phyloP scores from a whole-genome alignment of 2,888 invertebrate genomes.

The Hypena proboscidalis region DNA sequence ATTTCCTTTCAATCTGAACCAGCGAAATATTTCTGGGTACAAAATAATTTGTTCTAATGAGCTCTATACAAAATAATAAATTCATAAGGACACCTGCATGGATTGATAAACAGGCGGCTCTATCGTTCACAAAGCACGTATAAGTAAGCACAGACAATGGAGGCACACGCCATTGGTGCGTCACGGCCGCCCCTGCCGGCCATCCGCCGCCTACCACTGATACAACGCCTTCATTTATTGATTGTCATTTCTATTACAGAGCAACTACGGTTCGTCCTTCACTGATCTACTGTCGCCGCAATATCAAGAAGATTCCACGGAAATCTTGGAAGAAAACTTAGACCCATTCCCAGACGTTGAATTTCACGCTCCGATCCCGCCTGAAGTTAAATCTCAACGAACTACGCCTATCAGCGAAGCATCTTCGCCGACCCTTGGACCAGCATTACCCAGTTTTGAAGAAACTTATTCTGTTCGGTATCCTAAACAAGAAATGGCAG shows the following conservation, averaged over 20 bases:
- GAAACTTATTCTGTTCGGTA: slow-evolving; percentile 94
- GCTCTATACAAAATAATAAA: slow-evolving; percentile 17
- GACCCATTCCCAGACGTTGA: slow-evolving; percentile 91
- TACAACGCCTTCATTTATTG: slow-evolving; percentile 74
- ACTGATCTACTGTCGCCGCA: slow-evolving; percentile 91
- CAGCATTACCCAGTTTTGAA: slow-evolving; percentile 93
- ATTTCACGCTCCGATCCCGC: slow-evolving; percentile 77
- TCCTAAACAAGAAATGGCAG: slow-evolving; percentile 86
- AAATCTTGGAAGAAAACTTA: slow-evolving; percentile 89
- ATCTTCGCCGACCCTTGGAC: slow-evolving; percentile 79
- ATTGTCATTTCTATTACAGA: slow-evolving; percentile 85
- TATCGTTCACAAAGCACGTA: slow-evolving; percentile 29
- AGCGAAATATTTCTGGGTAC: too few species aligned
- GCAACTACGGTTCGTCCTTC: slow-evolving; percentile 92
- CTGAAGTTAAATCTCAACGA: slow-evolving; percentile 74
- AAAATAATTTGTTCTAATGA: slow-evolving; percentile 1
- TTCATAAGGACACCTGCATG: slow-evolving; percentile 61
- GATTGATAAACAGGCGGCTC: slow-evolving; percentile 44
- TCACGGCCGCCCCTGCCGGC: slow-evolving; percentile 65
- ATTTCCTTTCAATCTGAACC: too few species aligned
- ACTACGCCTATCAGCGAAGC: slow-evolving; percentile 75
- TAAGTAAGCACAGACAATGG: slow-evolving; percentile 39
- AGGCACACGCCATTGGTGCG: slow-evolving; percentile 68
- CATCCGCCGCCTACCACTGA: slow-evolving; percentile 69
- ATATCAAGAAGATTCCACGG: slow-evolving; percentile 89